Base-by-base conservation (phyloP, 1,140 invertebrate species). In the Nephila pilipes region DNA sequence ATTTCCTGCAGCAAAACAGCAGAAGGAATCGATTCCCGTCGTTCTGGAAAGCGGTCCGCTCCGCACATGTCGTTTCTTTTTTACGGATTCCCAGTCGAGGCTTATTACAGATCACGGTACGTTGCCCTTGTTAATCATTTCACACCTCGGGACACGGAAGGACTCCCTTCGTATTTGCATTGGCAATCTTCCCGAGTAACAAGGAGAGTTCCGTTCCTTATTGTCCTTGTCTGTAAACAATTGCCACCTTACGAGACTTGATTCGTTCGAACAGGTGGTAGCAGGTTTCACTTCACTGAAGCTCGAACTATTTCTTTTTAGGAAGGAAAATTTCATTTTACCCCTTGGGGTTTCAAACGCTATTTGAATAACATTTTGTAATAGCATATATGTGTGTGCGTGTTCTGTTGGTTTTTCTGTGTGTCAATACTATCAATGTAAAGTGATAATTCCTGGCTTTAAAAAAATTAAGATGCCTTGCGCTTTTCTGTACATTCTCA, bases 61-160 rank as follows among this genome's bases (percentile, higher is more conserved):
- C n/a, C 25, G 12, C 88, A 90, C 69, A 90, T 90, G 88, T 54
- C 69, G n/a, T 6, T n/a, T 25, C 46, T 90, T n/a, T 54, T 25
- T 55, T 20, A 29, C 69, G 69, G 32, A 57, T 90, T 32, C 63
- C 8, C 36, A 65, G 22, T 54, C 65, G 8, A 69, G 36, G 58
- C 58, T 69, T 54, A 69, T 69, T 88, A 69, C 18, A 32, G 8
- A n/a, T 25, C 60, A 75, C 88, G 88, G 46, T 90, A 63, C 46
- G 36, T 79, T 80, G 88, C 69, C 3, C 88, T n/a, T 5, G 38
- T 65, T 90, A 90, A 90, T 90, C 88, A 54, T n/a, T 90, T 90
- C 88, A 57, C 88, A 90, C 88, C 88, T 90, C 80, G 14, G n/a
- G 88, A 80, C 65, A 65, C 29, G 32, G 85, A 87, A 69, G 32